Evolutionary conservation across 2,888 invertebrate species (phyloP), one percentile per base, ranked within the genome.

Genomic region (Eilema depressum): DNA sequence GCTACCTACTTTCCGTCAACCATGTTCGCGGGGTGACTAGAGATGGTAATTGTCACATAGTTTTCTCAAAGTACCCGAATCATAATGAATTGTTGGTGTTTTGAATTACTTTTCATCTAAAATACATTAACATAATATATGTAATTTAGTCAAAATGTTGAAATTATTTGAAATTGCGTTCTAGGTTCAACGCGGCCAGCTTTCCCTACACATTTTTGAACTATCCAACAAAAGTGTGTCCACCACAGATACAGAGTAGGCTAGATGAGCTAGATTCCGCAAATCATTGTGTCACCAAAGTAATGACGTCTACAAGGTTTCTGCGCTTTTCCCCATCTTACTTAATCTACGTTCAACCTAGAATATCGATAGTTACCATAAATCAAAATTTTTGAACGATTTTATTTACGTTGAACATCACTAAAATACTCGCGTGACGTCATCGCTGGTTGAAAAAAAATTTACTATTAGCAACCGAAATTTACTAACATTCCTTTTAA

Each of bases 151-250:
- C 20, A 20, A 47, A 33, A 53, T 53, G 53, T n/a, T 53, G 53
- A 17, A 53, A n/a, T n/a, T 53, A 53, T 53, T 53, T 53, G 53
- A 53, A 53, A 53, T 53, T 10, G 53, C 10, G 53, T 53, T 53
- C 8, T n/a, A 53, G 8, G n/a, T 53, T 20, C 53, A n/a, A 53
- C 10, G 53, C n/a, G 53, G n/a, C 53, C 53, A 53, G 0, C 14
- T 20, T 47, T 3, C 0, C 53, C 0, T 10, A 20, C 53, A 53
- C n/a, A 53, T 53, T 53, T 53, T 53, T 53, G 53, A n/a, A 10
- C 53, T 53, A 53, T 53, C 53, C 53, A 53, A 53, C 53, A 53
- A 53, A n/a, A 53, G 53, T 53, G 53, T 53, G 53, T 53, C n/a
- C 1, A 53, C 8, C 20, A 53, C 53, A 53, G n/a, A 53, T 10